Conservation (phyloP, 23 tunicate genomes). For the Styela clava region DNA sequence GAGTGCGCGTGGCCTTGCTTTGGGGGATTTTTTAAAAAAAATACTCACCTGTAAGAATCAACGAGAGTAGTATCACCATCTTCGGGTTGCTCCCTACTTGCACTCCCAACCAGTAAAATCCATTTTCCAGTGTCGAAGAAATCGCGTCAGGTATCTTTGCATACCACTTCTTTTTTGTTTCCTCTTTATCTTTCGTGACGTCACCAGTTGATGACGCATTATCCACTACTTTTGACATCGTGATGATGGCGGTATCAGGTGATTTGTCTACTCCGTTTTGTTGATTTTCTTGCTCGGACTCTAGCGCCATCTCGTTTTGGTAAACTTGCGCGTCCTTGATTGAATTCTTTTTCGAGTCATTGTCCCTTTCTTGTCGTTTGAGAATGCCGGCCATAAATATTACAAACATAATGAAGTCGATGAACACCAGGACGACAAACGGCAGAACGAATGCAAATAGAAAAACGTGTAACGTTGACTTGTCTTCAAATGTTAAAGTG, state of each 20-base stretch:
- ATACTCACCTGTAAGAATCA: slow-evolving; percentile 5
- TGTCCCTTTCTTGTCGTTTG: background rate
- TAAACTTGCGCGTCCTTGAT: background rate
- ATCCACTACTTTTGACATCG: background rate
- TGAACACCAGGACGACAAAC: background rate
- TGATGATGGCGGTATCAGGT: background rate
- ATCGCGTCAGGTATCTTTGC: background rate
- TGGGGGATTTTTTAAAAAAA: too few species aligned
- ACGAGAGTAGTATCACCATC: background rate
- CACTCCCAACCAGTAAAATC: background rate
- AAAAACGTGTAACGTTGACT: background rate
- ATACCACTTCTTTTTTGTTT: background rate
- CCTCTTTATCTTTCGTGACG: background rate
- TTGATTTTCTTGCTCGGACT: background rate
- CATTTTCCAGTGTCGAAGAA: background rate
- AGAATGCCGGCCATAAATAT: background rate
- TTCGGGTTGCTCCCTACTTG: background rate
- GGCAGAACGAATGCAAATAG: background rate
- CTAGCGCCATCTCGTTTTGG: background rate
- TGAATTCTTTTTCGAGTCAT: background rate
- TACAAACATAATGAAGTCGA: background rate
- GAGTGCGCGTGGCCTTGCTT: too few species aligned
- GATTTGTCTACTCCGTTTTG: background rate
- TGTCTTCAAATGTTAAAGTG: background rate
- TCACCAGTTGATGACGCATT: background rate